A percentile compares a stretch with the other conserved stretches of the same genome.
phyloP scores from a whole-genome alignment of 2,888 invertebrate genomes.

The Diploptera punctata region DNA sequence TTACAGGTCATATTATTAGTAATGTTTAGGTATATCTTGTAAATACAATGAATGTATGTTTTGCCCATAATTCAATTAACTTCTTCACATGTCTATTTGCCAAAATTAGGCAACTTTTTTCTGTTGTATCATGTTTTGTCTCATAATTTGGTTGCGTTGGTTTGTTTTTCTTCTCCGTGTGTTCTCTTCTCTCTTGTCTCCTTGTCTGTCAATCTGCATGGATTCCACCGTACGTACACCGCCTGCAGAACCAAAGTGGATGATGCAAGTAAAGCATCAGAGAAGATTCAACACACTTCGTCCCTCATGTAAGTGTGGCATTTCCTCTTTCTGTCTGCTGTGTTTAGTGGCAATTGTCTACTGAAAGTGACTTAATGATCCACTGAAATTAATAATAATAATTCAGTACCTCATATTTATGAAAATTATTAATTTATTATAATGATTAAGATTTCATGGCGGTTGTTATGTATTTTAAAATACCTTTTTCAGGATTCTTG shows the following conservation, averaged over 20 bases:
- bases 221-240: slow-evolving; percentile 7
- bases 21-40: too few species aligned
- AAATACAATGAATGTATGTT: too few species aligned
- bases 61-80: too few species aligned
- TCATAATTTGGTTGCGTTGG: not conserved
- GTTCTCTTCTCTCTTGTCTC: slow-evolving; percentile 24
- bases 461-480: too few species aligned
- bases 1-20: too few species aligned
- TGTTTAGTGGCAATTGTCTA: not conserved
- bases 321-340: not conserved
- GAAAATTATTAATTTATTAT: too few species aligned
- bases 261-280: slow-evolving; percentile 37
- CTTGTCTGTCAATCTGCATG: slow-evolving; percentile 32
- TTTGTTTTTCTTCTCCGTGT: slow-evolving; percentile 28
- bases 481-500: too few species aligned
- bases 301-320: slow-evolving; percentile 40
- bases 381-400: too few species aligned
- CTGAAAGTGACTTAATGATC: slow-evolving; percentile 10
- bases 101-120: too few species aligned
- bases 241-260: slow-evolving; percentile 31
- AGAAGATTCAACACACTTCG: slow-evolving; percentile 39
- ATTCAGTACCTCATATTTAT: too few species aligned
- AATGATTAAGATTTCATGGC: too few species aligned
- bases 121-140: not conserved
- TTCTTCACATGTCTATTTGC: too few species aligned